Evolutionary conservation across 2,888 invertebrate genomes (phyloP).

Genomic region (Palloptera scutellata): DNA sequence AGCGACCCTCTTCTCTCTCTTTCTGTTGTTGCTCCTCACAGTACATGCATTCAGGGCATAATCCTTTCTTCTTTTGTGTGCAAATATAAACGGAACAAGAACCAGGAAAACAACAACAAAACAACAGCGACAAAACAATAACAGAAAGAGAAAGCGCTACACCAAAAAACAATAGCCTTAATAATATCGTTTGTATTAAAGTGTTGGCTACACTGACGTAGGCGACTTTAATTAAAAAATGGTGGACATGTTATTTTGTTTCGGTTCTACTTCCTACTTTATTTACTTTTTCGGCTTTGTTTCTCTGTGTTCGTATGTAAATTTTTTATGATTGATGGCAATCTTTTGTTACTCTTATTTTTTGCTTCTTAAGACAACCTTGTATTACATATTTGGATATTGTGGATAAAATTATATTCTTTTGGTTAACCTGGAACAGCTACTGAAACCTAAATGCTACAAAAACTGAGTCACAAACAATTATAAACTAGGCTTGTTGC

Average conservation of each 20-base stretch:
- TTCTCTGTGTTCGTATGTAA: background rate
- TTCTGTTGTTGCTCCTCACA: background rate
- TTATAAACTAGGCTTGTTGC: no score
- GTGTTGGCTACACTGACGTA: constrained; percentile 22
- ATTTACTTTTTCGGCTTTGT: background rate
- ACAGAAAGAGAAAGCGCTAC: background rate
- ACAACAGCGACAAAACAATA: no score
- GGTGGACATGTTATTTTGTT: constrained; percentile 21
- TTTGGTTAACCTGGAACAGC: no score
- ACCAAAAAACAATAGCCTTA: constrained; percentile 6
- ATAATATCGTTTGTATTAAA: constrained; percentile 18
- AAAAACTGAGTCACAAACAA: no score
- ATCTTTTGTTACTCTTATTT: background rate
- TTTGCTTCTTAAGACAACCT: background rate
- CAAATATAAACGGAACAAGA: constrained; percentile 8
- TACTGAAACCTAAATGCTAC: no score
- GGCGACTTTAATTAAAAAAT: constrained; percentile 33
- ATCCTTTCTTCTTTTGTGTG: background rate
- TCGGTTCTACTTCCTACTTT: background rate
- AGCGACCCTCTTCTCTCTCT: background rate
- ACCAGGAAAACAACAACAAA: background rate
- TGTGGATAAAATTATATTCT: no score
- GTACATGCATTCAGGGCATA: background rate
- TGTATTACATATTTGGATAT: no score
- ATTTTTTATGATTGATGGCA: background rate